Conservation (phyloP, 2,888 invertebrate species). For the Parelbella ahira region DNA sequence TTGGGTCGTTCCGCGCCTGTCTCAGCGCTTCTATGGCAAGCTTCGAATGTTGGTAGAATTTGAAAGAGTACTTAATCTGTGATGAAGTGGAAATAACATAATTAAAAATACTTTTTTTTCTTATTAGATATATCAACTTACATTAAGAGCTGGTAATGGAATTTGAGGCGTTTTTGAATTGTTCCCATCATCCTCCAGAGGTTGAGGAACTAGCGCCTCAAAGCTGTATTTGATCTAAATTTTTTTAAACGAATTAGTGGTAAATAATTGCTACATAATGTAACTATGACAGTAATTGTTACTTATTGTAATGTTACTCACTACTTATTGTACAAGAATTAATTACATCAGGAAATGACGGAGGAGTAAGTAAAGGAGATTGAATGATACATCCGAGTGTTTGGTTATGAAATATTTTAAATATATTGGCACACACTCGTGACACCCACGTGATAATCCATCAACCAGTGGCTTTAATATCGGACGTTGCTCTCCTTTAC, state of each 20-base stretch:
- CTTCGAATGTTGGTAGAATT: constrained; percentile 82
- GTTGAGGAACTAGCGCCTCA: constrained; percentile 84
- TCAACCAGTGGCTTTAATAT: too few relatives aligned
- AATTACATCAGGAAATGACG: too few relatives aligned
- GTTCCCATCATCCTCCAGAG: constrained; percentile 82
- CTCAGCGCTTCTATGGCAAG: constrained; percentile 79
- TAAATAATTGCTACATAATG: too few relatives aligned
- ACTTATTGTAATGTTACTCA: too few relatives aligned
- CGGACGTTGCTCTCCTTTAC: too few relatives aligned
- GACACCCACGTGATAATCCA: too few relatives aligned
- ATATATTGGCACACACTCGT: too few relatives aligned
- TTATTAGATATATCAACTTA: constrained; percentile 71
- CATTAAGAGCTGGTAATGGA: constrained; percentile 88
- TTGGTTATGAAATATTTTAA: too few relatives aligned
- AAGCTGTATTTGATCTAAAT: constrained; percentile 89
- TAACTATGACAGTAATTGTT: too few relatives aligned
- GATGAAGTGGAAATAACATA: constrained; percentile 48
- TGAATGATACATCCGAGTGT: too few relatives aligned
- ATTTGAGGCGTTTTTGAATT: constrained; percentile 78
- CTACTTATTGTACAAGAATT: too few relatives aligned
- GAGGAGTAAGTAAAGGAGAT: too few relatives aligned
- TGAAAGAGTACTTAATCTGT: constrained; percentile 86
- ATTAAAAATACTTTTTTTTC: constrained; percentile 28
- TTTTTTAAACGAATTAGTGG: constrained; percentile 31
- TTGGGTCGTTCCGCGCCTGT: constrained; percentile 80